Base-by-base conservation (phyloP, 2,113 vertebrate species). In the Cynoglossus semilaevis region DNA sequence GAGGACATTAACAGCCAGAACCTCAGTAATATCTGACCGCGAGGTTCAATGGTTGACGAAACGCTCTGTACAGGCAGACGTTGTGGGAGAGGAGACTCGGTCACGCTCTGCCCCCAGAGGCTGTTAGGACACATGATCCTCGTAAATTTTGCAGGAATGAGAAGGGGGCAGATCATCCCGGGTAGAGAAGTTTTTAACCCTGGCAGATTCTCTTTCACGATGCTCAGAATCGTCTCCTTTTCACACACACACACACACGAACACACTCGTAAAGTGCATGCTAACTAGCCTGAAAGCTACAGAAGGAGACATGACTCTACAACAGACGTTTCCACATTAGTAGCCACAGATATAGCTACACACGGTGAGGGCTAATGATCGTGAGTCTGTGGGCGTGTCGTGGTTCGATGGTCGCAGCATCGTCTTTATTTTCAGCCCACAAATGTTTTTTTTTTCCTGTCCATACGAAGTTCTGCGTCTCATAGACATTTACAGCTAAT, bases 311-410 rank as follows among this genome's bases (percentile, higher is more conserved):
- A 61, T 63, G 16, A 40, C 16, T 16, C 19, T 15, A 7, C 46
- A 61, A 74, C 51, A 12, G 51, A 81, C 67, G 59, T 85, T 88
- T 88, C 84, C 83, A 87, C 75, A 84, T 84, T 80, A 85, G 69
- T 61, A 44, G 47, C 53, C 15, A 7, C 14, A 34, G 29, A 74
- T 38, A 48, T 29, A 46, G 14, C 22, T 29, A 29, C 54, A 64
- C 50, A 51, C 18, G 35, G 59, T 8, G 17, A 55, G 75, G 51
- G 79, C 51, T 77, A 72, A 82, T 75, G 74, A 73, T 62, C 58
- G 52, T 44, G 50, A 48, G 63, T 17, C 42, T 2, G 63, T 59
- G 63, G 47, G 57, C 61, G 58, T 73, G 51, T 56, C 66, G 38
- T 49, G 14, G 47, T 29, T 12, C n/a, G n/a, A 11, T 13, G 17